Conservation (phyloP, 2,888 invertebrate species). For the Drosophila recens region DNA sequence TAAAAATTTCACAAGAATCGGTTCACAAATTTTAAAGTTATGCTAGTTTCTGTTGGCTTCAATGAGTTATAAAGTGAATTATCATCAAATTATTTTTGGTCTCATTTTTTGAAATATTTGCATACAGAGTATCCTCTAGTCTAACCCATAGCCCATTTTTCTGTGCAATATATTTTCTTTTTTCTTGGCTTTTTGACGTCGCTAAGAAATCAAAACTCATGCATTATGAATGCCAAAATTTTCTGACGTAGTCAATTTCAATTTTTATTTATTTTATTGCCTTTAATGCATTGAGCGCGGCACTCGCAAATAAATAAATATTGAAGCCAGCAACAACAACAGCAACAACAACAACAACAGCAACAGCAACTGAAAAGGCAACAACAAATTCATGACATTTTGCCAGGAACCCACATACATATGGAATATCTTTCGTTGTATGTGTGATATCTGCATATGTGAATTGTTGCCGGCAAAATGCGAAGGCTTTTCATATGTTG, state of each 20-base stretch:
- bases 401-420: conserved; percentile 58
- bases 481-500: conserved; percentile 57
- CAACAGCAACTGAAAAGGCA: conserved; percentile 4
- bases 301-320: conserved; percentile 77
- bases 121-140: neutral
- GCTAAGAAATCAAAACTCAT: conserved; percentile 80
- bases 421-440: neutral
- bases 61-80: neutral
- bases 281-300: conserved; percentile 77
- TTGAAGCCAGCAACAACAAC: conserved; percentile 48
- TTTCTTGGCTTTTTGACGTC: conserved; percentile 49
- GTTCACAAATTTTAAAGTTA: no score
- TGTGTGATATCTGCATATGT: conserved; percentile 60
- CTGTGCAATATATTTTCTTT: conserved; percentile 1
- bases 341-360: conserved; percentile 36
- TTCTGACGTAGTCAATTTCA: conserved; percentile 81
- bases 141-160: neutral
- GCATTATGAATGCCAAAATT: conserved; percentile 83
- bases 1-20: no score
- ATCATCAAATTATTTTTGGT: neutral
- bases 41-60: no score
- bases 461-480: conserved; percentile 47
- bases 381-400: conserved; percentile 68
- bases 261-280: conserved; percentile 81
- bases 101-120: neutral